phyloP scores from a whole-genome alignment of 2,888 invertebrate genomes.

The Chrysolina americana region DNA sequence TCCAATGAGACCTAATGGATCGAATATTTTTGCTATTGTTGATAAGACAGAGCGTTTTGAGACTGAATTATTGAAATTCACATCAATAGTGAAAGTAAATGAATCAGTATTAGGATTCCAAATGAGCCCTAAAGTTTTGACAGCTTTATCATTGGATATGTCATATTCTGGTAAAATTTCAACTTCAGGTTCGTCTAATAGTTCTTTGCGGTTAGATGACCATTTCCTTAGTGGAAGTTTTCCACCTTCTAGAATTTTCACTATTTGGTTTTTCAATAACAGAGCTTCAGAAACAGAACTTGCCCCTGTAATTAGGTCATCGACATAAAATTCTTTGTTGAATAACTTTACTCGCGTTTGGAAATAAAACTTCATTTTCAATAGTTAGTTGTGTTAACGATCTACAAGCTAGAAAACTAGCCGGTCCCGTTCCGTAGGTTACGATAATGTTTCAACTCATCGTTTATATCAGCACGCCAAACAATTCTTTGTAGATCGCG shows the following conservation, averaged over 20 bases:
- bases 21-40: constrained; percentile 44
- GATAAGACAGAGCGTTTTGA: constrained; percentile 45
- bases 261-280: constrained; percentile 9
- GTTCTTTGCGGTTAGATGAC: constrained; percentile 4
- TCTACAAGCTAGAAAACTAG: constrained; percentile 20
- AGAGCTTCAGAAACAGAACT: constrained; percentile 2
- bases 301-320: constrained; percentile 28
- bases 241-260: constrained; percentile 15
- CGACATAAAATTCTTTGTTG: constrained; percentile 33
- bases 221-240: constrained; percentile 25
- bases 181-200: constrained; percentile 8
- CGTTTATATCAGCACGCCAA: constrained; percentile 19
- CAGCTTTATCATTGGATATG: constrained; percentile 30
- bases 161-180: background rate
- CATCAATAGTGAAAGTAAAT: constrained; percentile 35
- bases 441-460: background rate
- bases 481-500: constrained; percentile 24
- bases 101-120: constrained; percentile 42
- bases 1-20: constrained; percentile 46
- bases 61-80: background rate
- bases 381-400: constrained; percentile 22
- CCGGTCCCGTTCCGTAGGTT: background rate
- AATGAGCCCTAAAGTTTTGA: constrained; percentile 44
- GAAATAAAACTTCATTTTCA: constrained; percentile 13
- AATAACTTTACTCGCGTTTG: constrained; percentile 14